Evolutionary conservation across 2,888 invertebrate genomes (phyloP), one percentile per base, ranked within the genome.

Genomic region (Baronia brevicornis): DNA sequence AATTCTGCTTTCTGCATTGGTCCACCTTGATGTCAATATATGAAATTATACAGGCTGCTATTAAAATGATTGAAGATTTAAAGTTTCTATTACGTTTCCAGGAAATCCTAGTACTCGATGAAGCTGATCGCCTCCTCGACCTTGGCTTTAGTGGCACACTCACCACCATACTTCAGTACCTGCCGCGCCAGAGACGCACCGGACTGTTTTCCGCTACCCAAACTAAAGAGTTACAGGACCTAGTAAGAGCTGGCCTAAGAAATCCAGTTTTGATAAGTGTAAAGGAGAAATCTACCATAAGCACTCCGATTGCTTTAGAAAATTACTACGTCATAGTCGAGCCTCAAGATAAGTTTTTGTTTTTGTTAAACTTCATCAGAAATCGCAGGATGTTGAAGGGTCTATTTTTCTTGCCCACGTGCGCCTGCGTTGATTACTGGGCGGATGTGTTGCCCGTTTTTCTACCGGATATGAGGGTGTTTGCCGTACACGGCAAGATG

Each of bases 201-300:
- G 97, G 98, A 0, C 85, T 99, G n/a, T 99, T 99, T 82, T 98
- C 98, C 1, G 99, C 99, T 1, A 99, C 99, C 1, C 98, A 98
- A 79, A 98, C 98, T 0, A 95, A 95, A 58, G 95, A 97, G 71
- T 87, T 98, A 0, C 91, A 95, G 41, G 93, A 95, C 54, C 77
- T 99, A 6, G 93, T 98, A 28, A 86, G 97, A 49, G 98, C 98
- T 2, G 98, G 98, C 0, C 75, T 98, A 3, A 84, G 98, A 44
- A 98, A 98, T 80, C 98, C 98, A 0, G 94, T 96, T 0, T 77
- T 94, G 1, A 91, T 98, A 5, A 89, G 91, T 7, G 96, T 98
- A 0, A 94, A 94, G 58, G 96, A 97, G 59, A 96, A 95, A 61
- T 89, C 90, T 0, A 86, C 88, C 0, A 87, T 90, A 17, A 92